Conservation (phyloP, 2,113 vertebrate species). For the Pagrus major region DNA sequence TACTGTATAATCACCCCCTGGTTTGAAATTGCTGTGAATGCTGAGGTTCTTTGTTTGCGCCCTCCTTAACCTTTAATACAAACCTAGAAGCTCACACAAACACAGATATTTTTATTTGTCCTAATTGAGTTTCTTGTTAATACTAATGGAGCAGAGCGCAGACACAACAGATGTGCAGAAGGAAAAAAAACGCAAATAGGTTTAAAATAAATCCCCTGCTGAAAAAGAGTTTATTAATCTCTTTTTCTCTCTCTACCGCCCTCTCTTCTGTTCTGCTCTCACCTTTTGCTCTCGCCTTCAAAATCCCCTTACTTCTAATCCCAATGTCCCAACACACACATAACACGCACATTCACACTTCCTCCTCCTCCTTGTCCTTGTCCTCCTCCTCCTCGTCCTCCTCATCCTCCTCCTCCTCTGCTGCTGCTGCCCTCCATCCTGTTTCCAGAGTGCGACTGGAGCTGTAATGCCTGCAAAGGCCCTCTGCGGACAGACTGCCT, state of each 20-base stretch:
- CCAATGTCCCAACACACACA: neutral
- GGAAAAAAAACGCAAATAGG: neutral
- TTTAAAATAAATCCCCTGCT: conserved; percentile 26
- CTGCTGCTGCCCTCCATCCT: neutral
- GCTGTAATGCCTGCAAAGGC: conserved; percentile 91
- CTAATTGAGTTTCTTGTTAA: conserved; percentile 18
- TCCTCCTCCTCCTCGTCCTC: neutral
- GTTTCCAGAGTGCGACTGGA: conserved; percentile 95
- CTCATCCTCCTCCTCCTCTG: neutral
- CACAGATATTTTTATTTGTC: neutral
- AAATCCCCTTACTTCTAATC: conserved; percentile 32
- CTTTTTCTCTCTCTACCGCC: neutral
- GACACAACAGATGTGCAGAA: conserved; percentile 38
- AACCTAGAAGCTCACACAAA: neutral
- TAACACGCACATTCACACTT: neutral
- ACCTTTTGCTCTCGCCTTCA: neutral
- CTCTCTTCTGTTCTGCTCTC: conserved; percentile 16
- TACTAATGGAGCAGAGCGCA: neutral
- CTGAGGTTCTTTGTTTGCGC: neutral
- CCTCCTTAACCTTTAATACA: neutral
- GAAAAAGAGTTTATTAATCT: conserved; percentile 35
- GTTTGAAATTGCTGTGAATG: neutral
- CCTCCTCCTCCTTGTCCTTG: neutral
- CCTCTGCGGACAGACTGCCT: conserved; percentile 91
- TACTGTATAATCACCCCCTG: neutral